Base-by-base conservation (phyloP, 2,113 vertebrate species). In the Anthoscopus minutus region DNA sequence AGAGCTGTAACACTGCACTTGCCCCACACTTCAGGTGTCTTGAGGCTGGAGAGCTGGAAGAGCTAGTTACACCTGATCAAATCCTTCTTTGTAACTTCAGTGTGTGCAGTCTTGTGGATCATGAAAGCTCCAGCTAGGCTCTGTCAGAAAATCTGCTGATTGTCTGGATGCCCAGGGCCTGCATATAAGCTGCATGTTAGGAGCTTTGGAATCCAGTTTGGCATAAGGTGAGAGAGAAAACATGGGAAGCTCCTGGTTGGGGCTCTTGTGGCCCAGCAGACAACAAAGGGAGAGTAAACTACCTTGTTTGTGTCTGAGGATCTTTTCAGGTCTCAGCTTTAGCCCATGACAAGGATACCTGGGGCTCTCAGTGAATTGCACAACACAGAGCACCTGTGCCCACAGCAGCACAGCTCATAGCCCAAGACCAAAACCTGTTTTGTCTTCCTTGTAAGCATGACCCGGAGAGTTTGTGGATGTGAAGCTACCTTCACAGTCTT, bases 311-410 rank as follows among this genome's bases (percentile, higher is more conserved):
- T 57, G 25, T 33, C n/a, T 22, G 13, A 18, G 33, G 20, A 33
- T n/a, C 42, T 78, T 70, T 48, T 35, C 18, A 28, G 20, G 28
- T 60, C 35, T 64, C n/a, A 48, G 4, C 6, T 69, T 50, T 48
- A 48, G 19, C 19, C 5, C 1, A 1, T 25, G n/a, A 2, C n/a
- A 48, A n/a, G 13, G 10, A 21, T 25, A 24, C 7, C 13, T 20
- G 30, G 7, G 58, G 2, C 19, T 18, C 10, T 65, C 37, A 10
- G 4, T 53, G 37, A 42, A 33, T 4, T 22, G 18, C 16, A 11
- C 0, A 1, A 3, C 1, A 2, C 5, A 15, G 47, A 74, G 16
- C 0, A 2, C 27, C 48, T 27, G 20, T 3, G 33, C 20, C 22
- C 25, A 21, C 0, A 3, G 45, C 14, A 72, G 57, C 40, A 33